Evolutionary conservation across 2,113 vertebrate species (phyloP).

Genomic region (Leucoraja erinaceus): DNA sequence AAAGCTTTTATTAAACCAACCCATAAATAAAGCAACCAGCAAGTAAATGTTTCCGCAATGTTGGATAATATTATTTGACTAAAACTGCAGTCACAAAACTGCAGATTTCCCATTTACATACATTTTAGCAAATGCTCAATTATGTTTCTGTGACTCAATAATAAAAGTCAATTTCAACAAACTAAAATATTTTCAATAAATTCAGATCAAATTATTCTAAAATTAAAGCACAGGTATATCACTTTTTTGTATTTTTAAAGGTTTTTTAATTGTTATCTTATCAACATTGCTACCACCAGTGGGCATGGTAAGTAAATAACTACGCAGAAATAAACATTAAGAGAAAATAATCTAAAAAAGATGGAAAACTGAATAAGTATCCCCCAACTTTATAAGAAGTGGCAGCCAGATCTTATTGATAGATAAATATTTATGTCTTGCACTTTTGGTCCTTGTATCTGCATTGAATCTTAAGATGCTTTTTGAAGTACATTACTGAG

Average conservation of each 20-base stretch:
- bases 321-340: too few relatives aligned
- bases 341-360: too few relatives aligned
- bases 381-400: too few relatives aligned
- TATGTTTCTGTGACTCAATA: neutral
- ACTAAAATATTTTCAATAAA: neutral
- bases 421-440: neutral
- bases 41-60: neutral
- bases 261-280: neutral
- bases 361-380: too few relatives aligned
- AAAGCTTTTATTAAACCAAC: neutral
- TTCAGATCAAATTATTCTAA: slow-evolving; percentile 16
- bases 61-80: neutral
- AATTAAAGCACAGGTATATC: neutral
- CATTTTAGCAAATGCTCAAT: neutral
- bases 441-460: neutral
- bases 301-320: too few relatives aligned
- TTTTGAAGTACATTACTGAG: neutral
- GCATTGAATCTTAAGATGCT: neutral
- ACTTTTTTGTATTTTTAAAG: neutral
- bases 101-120: neutral
- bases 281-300: neutral
- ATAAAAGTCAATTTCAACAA: neutral
- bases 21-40: neutral
- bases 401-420: too few relatives aligned
- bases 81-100: neutral